Evolutionary conservation across 2,888 invertebrate genomes (phyloP).

Genomic region (Eristalis tenax): DNA sequence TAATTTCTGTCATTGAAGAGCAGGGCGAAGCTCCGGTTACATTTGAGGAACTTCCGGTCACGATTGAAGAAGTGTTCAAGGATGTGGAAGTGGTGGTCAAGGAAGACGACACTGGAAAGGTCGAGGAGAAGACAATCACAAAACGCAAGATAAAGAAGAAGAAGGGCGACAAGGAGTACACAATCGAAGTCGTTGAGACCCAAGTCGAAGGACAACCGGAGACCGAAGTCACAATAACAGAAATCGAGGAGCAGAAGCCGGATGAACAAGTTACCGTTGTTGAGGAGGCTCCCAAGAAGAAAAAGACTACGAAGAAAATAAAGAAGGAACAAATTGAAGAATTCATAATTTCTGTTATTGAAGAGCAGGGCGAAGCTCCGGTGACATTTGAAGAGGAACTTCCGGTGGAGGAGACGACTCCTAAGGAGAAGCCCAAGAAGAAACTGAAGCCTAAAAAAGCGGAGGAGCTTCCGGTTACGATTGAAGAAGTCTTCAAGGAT

Average conservation of each 20-base stretch:
- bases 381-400: neutral
- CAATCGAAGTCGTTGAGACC: slow-evolving; percentile 81
- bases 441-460: slow-evolving; percentile 48
- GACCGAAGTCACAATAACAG: neutral
- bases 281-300: slow-evolving; percentile 56
- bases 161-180: slow-evolving; percentile 80
- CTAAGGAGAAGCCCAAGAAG: slow-evolving; percentile 63
- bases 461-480: slow-evolving; percentile 38
- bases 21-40: slow-evolving; percentile 74
- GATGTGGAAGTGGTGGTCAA: slow-evolving; percentile 27
- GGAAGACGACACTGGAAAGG: slow-evolving; percentile 76
- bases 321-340: slow-evolving; percentile 27
- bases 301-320: slow-evolving; percentile 64
- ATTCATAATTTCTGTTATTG: slow-evolving; percentile 55
- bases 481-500: slow-evolving; percentile 63
- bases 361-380: slow-evolving; percentile 42
- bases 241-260: neutral
- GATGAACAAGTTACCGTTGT: neutral
- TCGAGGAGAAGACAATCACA: slow-evolving; percentile 78
- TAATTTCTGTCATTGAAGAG: slow-evolving; percentile 77
- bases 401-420: slow-evolving; percentile 70
- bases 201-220: slow-evolving; percentile 73
- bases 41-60: slow-evolving; percentile 6
- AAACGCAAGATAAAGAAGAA: slow-evolving; percentile 81
- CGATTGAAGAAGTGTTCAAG: slow-evolving; percentile 14